Conservation (phyloP, 2,113 vertebrate species). For the Colistium nudipinnis region DNA sequence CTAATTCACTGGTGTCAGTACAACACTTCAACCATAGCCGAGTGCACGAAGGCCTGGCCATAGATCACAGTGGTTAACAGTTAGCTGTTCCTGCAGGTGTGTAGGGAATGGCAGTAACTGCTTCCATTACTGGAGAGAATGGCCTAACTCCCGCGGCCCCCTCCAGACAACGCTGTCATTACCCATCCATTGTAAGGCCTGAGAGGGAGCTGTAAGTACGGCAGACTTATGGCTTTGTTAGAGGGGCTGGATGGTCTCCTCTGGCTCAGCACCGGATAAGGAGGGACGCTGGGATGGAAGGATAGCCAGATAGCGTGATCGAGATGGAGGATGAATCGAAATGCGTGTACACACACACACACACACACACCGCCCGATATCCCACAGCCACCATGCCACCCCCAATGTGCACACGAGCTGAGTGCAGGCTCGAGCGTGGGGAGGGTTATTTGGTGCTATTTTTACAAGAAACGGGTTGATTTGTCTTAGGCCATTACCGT, state of each 20-base stretch:
- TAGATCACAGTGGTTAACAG: constrained; percentile 77
- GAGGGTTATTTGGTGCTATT: constrained; percentile 88
- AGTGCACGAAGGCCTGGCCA: constrained; percentile 55
- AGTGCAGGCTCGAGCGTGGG: constrained; percentile 58
- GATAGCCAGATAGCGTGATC: constrained; percentile 62
- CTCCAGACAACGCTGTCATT: constrained; percentile 80
- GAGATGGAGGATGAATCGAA: constrained; percentile 67
- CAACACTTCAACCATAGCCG: constrained; percentile 63
- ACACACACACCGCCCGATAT: constrained; percentile 31
- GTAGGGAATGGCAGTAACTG: constrained; percentile 76
- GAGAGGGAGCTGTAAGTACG: constrained; percentile 79
- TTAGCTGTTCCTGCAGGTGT: constrained; percentile 78
- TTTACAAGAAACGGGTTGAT: constrained; percentile 95
- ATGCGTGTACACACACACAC: no score
- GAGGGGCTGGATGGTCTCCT: constrained; percentile 70
- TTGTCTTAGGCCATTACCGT: constrained; percentile 99
- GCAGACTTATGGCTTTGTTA: constrained; percentile 81
- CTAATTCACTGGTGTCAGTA: constrained; percentile 67
- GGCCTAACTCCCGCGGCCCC: constrained; percentile 72
- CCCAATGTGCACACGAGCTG: constrained; percentile 61
- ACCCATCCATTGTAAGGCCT: constrained; percentile 80
- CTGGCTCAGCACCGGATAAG: constrained; percentile 64
- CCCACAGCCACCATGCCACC: constrained; percentile 36
- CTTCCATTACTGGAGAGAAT: constrained; percentile 78
- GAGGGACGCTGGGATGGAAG: constrained; percentile 51